phyloP scores from a whole-genome alignment of 2,888 invertebrate genomes.

The Heliconius sara region DNA sequence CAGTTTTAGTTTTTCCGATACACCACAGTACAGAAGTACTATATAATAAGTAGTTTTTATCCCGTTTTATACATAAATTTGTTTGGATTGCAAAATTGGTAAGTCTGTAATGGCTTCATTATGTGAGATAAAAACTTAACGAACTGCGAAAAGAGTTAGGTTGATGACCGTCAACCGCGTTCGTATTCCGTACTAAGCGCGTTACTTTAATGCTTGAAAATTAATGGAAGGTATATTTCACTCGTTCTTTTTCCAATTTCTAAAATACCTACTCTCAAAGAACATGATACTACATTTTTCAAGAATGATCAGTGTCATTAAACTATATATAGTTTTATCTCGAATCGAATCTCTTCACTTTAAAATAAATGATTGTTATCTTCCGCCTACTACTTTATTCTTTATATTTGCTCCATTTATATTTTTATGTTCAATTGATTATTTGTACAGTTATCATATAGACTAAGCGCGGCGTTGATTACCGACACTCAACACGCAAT shows the following conservation, averaged over 20 bases:
- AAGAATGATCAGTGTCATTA: not conserved
- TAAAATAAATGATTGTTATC: constrained; percentile 55
- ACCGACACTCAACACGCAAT: too few relatives aligned
- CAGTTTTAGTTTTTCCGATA: constrained; percentile 52
- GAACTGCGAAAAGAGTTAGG: constrained; percentile 18
- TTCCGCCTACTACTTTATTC: constrained; percentile 59
- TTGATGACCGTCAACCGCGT: not conserved
- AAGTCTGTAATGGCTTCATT: constrained; percentile 18
- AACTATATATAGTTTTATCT: not conserved
- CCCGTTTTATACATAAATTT: not conserved
- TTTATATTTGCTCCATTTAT: constrained; percentile 48
- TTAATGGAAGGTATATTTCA: not conserved
- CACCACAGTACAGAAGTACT: constrained; percentile 34
- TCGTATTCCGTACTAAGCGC: not conserved
- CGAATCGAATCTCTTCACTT: constrained; percentile 24
- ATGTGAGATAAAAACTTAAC: constrained; percentile 6
- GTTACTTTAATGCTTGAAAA: not conserved
- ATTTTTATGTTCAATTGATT: constrained; percentile 44
- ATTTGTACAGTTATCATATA: constrained; percentile 28
- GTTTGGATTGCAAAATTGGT: constrained; percentile 33
- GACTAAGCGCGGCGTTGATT: too few relatives aligned
- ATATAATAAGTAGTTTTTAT: constrained; percentile 6
- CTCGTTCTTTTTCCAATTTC: not conserved
- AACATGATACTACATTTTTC: not conserved
- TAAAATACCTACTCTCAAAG: not conserved